Evolutionary conservation across 2,113 vertebrate species (phyloP).

Genomic region (Nycticorax nycticorax): DNA sequence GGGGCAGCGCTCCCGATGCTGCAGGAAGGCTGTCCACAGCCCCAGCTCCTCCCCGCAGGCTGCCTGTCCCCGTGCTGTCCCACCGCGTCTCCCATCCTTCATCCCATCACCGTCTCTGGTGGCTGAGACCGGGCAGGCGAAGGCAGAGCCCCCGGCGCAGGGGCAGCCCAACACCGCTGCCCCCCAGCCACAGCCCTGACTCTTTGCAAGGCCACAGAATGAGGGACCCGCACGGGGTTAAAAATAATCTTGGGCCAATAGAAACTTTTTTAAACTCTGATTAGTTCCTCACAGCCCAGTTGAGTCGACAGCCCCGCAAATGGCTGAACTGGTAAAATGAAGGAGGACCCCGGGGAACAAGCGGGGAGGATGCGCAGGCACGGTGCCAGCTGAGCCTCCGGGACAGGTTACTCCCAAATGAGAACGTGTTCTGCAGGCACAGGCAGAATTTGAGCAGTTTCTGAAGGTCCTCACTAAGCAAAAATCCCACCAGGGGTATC

Average conservation of each 20-base stretch:
- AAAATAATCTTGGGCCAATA: background rate
- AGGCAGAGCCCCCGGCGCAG: background rate
- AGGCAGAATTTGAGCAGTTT: background rate
- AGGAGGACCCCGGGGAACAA: background rate
- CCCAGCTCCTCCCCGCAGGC: background rate
- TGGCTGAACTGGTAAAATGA: background rate
- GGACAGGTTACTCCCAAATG: background rate
- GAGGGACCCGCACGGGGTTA: background rate
- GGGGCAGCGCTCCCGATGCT: accelerated
- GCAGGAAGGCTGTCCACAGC: background rate
- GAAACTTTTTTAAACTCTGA: background rate
- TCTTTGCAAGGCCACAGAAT: background rate
- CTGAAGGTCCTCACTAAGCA: background rate
- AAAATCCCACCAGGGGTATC: background rate
- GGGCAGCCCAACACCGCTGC: accelerated
- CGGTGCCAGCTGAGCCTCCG: background rate
- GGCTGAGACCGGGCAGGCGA: background rate
- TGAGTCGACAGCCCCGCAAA: background rate
- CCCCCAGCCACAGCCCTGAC: background rate
- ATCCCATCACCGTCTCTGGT: accelerated
- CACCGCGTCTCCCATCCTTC: background rate
- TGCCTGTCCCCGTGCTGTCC: background rate
- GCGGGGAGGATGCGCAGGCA: background rate
- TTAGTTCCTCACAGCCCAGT: background rate
- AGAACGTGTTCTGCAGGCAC: background rate